phyloP scores from a whole-genome alignment of 2,797 vertebrate genomes.

The Bradypus variegatus region DNA sequence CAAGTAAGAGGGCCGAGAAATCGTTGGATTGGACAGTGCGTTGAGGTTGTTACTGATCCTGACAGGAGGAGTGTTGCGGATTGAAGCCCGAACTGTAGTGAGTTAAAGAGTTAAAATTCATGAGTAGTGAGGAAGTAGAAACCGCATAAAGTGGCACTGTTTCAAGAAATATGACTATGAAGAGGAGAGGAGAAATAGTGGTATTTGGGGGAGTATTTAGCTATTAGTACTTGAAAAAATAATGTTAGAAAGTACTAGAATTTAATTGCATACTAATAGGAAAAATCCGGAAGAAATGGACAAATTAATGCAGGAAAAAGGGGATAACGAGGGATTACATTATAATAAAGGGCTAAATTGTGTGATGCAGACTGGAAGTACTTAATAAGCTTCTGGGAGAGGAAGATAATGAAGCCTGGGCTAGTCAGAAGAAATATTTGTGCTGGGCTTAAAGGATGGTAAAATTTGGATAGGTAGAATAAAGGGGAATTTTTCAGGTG shows the following conservation, averaged over 20 bases:
- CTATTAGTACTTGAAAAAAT: background rate
- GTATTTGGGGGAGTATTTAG: background rate
- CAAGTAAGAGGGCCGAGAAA: background rate
- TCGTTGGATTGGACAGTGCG: background rate
- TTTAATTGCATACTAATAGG: constrained; percentile 20
- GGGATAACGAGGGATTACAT: constrained; percentile 16
- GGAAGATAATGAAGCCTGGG: background rate
- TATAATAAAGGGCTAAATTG: constrained; percentile 12
- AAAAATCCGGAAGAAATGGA: constrained; percentile 19
- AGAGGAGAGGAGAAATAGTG: background rate
- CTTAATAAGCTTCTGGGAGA: background rate
- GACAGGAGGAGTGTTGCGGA: background rate
- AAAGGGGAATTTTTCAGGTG: background rate
- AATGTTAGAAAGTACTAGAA: background rate
- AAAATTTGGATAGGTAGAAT: background rate
- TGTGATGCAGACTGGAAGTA: background rate
- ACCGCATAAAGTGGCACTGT: background rate
- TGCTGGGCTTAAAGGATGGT: background rate
- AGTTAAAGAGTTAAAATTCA: background rate
- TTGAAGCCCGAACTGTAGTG: background rate
- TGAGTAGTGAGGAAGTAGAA: background rate
- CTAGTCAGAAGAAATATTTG: background rate
- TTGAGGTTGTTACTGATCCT: background rate
- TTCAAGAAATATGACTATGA: background rate
- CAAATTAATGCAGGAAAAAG: constrained; percentile 35